Evolutionary conservation across 1,140 invertebrate species (phyloP).

Genomic region (Zaprionus gabonicus): DNA sequence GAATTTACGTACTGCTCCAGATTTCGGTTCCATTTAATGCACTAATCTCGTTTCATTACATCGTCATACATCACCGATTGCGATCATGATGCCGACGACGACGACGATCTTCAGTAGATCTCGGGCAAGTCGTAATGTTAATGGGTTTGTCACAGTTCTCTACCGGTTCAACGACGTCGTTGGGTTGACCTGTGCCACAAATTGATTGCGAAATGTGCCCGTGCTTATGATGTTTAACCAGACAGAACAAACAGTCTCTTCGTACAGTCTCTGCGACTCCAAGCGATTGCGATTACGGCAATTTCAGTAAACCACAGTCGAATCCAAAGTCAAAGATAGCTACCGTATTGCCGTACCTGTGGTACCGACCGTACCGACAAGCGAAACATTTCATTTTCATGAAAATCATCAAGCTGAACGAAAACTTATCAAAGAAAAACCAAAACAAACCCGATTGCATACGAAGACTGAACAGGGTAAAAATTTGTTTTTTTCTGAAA

Average conservation of each 20-base stretch:
- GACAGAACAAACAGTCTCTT: conserved; percentile 49
- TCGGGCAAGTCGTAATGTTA: conserved; percentile 36
- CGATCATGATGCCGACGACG: conserved; percentile 9
- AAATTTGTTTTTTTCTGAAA: conserved; percentile 71
- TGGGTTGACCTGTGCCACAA: conserved; percentile 68
- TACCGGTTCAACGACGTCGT: conserved; percentile 17
- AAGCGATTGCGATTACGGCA: conserved; percentile 24
- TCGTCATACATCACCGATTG: conserved; percentile 71
- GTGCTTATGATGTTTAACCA: conserved; percentile 71
- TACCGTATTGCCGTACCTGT: background rate
- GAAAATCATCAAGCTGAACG: conserved; percentile 78
- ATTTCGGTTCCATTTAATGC: conserved; percentile 70
- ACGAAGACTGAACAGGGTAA: conserved; percentile 24
- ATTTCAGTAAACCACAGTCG: conserved; percentile 36
- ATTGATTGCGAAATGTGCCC: conserved; percentile 71
- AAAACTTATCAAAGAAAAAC: conserved; percentile 66
- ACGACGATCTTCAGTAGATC: conserved; percentile 24
- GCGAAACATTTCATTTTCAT: conserved; percentile 76
- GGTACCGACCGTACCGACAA: conserved; percentile 25
- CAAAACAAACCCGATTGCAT: conserved; percentile 68
- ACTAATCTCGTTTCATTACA: conserved; percentile 79
- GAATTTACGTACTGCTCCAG: conserved; percentile 61
- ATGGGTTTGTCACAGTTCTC: conserved; percentile 70
- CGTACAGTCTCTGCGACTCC: conserved; percentile 10
- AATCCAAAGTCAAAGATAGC: conserved; percentile 27